Base-by-base conservation (phyloP, 2,888 invertebrate species). In the Trissolcus brochymenae region DNA sequence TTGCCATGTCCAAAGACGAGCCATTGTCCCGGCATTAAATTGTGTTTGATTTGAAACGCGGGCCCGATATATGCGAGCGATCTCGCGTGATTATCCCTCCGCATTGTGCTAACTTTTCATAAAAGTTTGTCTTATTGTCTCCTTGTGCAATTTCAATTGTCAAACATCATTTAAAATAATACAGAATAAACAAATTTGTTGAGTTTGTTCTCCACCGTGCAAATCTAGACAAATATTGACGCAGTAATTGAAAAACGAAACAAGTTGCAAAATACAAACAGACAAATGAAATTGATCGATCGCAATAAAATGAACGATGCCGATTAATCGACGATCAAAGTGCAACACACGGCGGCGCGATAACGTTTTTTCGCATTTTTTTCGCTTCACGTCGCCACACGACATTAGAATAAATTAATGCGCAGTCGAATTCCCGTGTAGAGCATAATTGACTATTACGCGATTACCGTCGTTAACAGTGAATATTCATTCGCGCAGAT, bases 381-480 rank as follows among this genome's bases (percentile, higher is more conserved):
- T 46, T 46, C 14, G 46, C 1, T 46, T 14, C 1, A 2, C 46
- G 46, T 51, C 17, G 11, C 9, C 35, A 51, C 51, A 19, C 21
- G 43, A 29, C 46, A 35, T 67, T 59, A 53, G 17, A 53, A 53
- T 53, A 53, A 53, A 67, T 43, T 67, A 46, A 21, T 57, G 4
- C 17, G 4, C 16, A 29, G 50, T 60, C 25, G 35, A 53, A 17
- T 60, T 62, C 59, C 25, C 54, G 54, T 57, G 54, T 41, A 19
- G 17, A 4, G 40, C 25, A 43, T 71, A 62, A 71, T 71, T 62
- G 62, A 71, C 62, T 71, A 14, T 43, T 16, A 25, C 29, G 29
- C 62, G 62, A 57, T 60, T 62, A 71, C 41, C 71, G 53, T 70
- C 56, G 61, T 62, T 71, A 71, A 71, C 51, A 71, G 71, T 57